phyloP scores from a whole-genome alignment of 2,797 vertebrate species.

The Sylvia borin region DNA sequence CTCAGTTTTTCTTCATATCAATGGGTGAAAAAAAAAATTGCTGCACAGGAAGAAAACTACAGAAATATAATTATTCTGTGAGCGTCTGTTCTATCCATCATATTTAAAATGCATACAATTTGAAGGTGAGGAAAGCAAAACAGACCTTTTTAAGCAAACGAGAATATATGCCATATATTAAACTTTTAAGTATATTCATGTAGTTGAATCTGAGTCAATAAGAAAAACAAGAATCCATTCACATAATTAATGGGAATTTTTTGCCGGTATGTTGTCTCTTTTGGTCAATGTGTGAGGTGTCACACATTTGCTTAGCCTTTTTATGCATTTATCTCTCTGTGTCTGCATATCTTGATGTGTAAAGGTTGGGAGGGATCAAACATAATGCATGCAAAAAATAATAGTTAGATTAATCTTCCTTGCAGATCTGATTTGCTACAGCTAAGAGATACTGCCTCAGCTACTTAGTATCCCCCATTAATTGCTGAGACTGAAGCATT shows the following conservation, averaged over 20 bases:
- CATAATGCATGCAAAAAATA: background rate
- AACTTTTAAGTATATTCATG: background rate
- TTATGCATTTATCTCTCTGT: background rate
- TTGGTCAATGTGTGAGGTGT: background rate
- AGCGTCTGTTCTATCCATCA: background rate
- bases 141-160: background rate
- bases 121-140: background rate
- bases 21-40: background rate
- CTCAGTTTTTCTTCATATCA: background rate
- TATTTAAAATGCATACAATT: background rate
- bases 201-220: background rate
- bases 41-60: background rate
- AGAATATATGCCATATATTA: background rate
- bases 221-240: background rate
- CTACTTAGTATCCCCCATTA: background rate
- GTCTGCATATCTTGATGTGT: background rate
- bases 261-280: background rate
- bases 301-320: background rate
- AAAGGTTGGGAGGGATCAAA: background rate
- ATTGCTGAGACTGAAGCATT: conserved; percentile 45
- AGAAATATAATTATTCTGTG: background rate
- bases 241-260: background rate
- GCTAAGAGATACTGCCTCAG: background rate
- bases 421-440: background rate
- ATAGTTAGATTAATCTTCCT: background rate